Conservation (phyloP, 64 coral and sea anemone genomes). For the Catalaphyllia jardinei region DNA sequence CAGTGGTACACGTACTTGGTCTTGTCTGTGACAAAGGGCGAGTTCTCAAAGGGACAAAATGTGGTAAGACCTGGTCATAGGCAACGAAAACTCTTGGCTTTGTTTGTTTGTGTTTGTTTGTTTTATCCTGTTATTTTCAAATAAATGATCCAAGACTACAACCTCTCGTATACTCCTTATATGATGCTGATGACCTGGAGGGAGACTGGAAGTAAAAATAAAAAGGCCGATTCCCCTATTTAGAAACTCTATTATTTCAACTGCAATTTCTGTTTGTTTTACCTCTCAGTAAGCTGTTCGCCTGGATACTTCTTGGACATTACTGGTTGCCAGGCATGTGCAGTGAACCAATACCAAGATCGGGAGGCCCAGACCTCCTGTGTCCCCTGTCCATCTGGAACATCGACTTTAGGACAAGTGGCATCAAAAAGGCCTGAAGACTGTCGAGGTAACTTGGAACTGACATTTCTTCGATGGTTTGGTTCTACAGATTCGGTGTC, state of each 20-base stretch:
- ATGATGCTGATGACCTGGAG: too few relatives aligned
- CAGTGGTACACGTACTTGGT: not conserved
- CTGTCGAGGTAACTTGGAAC: not conserved
- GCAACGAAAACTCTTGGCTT: too few relatives aligned
- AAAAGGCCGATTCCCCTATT: too few relatives aligned
- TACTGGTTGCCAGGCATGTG: constrained; percentile 17
- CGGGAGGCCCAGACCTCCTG: constrained; percentile 32
- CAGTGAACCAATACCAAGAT: constrained; percentile 40
- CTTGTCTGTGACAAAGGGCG: not conserved
- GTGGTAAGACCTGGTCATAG: not conserved
- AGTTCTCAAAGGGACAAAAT: not conserved
- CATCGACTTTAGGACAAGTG: constrained; percentile 8
- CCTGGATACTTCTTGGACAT: constrained; percentile 18
- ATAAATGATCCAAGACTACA: too few relatives aligned
- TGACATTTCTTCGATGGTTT: too few relatives aligned
- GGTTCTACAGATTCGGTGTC: too few relatives aligned
- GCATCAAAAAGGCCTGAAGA: constrained; percentile 17
- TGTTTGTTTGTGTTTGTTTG: too few relatives aligned
- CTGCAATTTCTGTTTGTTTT: too few relatives aligned
- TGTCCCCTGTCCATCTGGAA: constrained; percentile 23
- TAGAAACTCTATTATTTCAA: too few relatives aligned
- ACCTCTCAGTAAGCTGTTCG: constrained; percentile 21
- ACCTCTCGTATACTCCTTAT: too few relatives aligned
- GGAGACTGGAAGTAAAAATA: too few relatives aligned
- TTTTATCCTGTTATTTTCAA: too few relatives aligned